Percentiles rank a stretch among this genome's conserved stretches.
Conservation (phyloP, 2,797 vertebrate species). For the Ptychadena robeensis region DNA sequence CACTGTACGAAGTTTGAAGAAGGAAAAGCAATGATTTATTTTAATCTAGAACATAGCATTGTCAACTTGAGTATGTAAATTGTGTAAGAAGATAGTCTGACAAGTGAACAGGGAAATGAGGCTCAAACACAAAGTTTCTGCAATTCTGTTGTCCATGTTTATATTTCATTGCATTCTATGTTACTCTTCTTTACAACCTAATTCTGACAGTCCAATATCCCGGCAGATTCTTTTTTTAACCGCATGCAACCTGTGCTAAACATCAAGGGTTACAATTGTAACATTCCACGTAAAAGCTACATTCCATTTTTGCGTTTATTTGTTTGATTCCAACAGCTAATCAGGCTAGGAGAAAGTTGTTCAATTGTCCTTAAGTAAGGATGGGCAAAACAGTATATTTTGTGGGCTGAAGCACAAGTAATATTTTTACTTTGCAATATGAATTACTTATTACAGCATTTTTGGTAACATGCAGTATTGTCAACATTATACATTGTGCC, state of each 20-base stretch:
- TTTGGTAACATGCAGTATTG: not conserved
- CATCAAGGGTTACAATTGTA: no score
- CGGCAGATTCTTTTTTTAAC: not conserved
- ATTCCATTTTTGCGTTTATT: not conserved
- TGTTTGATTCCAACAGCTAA: not conserved
- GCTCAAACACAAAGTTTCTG: slow-evolving; percentile 66
- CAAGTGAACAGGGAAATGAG: slow-evolving; percentile 66
- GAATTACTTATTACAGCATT: not conserved
- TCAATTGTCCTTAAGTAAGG: not conserved
- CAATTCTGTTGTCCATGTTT: slow-evolving; percentile 64
- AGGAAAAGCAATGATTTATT: slow-evolving; percentile 76
- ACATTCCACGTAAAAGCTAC: not conserved
- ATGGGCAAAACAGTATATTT: not conserved
- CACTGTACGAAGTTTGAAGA: slow-evolving; percentile 69
- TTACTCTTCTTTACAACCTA: slow-evolving; percentile 31
- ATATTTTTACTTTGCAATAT: not conserved
- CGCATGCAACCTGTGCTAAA: not conserved
- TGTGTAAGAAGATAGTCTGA: slow-evolving; percentile 71
- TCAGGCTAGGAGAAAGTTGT: not conserved
- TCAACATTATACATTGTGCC: not conserved
- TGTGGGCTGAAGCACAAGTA: not conserved
- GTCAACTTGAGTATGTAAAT: slow-evolving; percentile 73
- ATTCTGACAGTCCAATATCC: not conserved
- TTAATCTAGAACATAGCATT: slow-evolving; percentile 65
- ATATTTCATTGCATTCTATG: slow-evolving; percentile 73